A percentile compares a stretch with the other conserved stretches of the same genome.
These are phyloP conservation scores for Drosophila prostipennis DNA, from an alignment of 2,888 invertebrate genomes.

Conservation along the genomic window DNA sequence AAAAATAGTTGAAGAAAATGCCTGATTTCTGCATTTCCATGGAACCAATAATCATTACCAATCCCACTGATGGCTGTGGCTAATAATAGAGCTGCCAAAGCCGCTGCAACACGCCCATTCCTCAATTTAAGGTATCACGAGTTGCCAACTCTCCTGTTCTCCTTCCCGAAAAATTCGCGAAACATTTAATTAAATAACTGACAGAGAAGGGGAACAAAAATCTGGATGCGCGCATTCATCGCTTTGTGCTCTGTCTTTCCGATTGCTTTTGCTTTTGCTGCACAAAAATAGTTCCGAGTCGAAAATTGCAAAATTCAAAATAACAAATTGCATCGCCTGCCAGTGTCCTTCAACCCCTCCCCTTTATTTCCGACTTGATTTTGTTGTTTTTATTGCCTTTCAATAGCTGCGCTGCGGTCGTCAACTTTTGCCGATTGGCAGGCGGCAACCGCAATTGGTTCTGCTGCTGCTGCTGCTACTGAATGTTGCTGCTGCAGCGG, in stretches of 20 bases:
- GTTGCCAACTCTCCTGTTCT: not conserved
- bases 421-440: slow-evolving; percentile 76
- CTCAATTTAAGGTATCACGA: not conserved
- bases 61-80: slow-evolving; percentile 18
- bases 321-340: slow-evolving; percentile 72
- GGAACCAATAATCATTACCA: slow-evolving; percentile 61
- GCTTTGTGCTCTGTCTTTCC: slow-evolving; percentile 35
- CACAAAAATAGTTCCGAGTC: slow-evolving; percentile 63
- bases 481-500: slow-evolving; percentile 42
- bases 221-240: slow-evolving; percentile 14
- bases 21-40: slow-evolving; percentile 36
- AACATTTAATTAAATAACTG: slow-evolving; percentile 73
- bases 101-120: slow-evolving; percentile 17
- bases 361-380: slow-evolving; percentile 5
- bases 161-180: slow-evolving; percentile 25
- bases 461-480: slow-evolving; percentile 36
- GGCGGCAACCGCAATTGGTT: slow-evolving; percentile 72
- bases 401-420: slow-evolving; percentile 60
- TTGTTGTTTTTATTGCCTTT: slow-evolving; percentile 48
- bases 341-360: slow-evolving; percentile 14
- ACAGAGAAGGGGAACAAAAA: slow-evolving; percentile 17
- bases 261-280: slow-evolving; percentile 47
- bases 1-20: slow-evolving; percentile 54
- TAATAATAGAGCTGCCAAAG: slow-evolving; percentile 31
- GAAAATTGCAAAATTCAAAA: slow-evolving; percentile 76